A percentile compares a stretch with the other conserved stretches of the same genome.
phyloP scores from a whole-genome alignment of 2,888 invertebrate genomes.

The Nomada ferruginata region DNA sequence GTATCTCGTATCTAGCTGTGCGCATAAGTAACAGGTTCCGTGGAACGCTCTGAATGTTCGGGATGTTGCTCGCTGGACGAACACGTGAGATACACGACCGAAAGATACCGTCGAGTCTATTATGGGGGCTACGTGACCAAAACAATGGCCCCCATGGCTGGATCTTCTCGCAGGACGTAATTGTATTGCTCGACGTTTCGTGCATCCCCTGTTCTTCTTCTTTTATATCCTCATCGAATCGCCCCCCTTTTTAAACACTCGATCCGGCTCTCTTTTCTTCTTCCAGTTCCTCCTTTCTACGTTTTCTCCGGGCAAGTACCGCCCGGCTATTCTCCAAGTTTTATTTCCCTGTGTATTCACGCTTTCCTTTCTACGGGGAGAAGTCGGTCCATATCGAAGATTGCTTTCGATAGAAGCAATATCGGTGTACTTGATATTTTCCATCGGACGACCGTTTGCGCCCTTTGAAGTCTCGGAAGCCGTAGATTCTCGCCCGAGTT shows the following conservation, averaged over 20 bases:
- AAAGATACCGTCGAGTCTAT: slow-evolving; percentile 41
- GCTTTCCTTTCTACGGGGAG: neutral
- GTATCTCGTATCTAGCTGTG: slow-evolving; percentile 22
- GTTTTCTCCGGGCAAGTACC: neutral
- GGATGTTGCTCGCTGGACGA: slow-evolving; percentile 42
- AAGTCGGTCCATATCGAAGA: neutral
- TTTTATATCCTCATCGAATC: neutral
- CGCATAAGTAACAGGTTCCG: slow-evolving; percentile 54
- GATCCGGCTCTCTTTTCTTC: neutral
- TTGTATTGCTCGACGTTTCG: slow-evolving; percentile 51
- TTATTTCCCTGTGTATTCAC: neutral
- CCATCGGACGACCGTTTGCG: slow-evolving; percentile 25
- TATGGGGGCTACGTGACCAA: slow-evolving; percentile 66
- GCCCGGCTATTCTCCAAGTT: neutral
- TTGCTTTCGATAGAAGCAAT: slow-evolving; percentile 25
- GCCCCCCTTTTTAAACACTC: neutral
- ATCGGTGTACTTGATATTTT: slow-evolving; percentile 30
- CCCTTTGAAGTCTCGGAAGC: slow-evolving; percentile 57
- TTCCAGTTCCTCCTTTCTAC: neutral
- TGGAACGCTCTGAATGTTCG: slow-evolving; percentile 43
- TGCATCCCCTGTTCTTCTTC: slow-evolving; percentile 20
- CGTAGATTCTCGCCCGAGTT: slow-evolving; percentile 57
- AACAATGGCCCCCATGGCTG: slow-evolving; percentile 54
- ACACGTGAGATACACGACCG: slow-evolving; percentile 38
- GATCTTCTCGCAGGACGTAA: slow-evolving; percentile 28